A percentile compares a stretch with the other conserved stretches of the same genome.
These are phyloP conservation scores for Ridgeia piscesae DNA, from an alignment of 1,140 invertebrate genomes.

Conservation along the genomic window DNA sequence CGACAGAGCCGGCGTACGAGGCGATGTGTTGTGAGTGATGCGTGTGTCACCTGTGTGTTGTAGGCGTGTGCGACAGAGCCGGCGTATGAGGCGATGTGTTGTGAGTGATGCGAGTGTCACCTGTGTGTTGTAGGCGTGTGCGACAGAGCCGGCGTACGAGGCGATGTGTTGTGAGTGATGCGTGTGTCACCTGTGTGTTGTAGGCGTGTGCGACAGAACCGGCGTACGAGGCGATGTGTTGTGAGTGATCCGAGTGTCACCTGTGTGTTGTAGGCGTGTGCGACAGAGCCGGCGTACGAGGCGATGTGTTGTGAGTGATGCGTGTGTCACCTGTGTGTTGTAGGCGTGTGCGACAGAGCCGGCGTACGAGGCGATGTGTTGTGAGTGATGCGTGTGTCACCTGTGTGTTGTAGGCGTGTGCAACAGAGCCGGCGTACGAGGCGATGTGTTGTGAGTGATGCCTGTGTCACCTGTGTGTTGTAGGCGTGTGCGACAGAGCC, in stretches of 20 bases:
- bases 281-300: slow-evolving; percentile 28
- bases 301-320: slow-evolving; percentile 46
- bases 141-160: not conserved
- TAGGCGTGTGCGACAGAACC: not conserved
- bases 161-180: not conserved
- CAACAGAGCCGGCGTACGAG: slow-evolving; percentile 28
- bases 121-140: not conserved
- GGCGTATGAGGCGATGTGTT: not conserved
- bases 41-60: not conserved
- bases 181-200: not conserved
- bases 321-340: not conserved
- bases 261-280: slow-evolving; percentile 1
- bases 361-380: slow-evolving; percentile 41
- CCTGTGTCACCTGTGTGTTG: not conserved
- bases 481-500: not conserved
- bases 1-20: not conserved
- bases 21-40: not conserved
- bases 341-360: not conserved
- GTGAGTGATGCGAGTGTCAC: not conserved
- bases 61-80: not conserved
- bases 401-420: not conserved
- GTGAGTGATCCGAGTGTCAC: too few species aligned
- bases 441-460: slow-evolving; percentile 48
- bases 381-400: too few species aligned
- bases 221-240: slow-evolving; percentile 28